These are phyloP conservation scores for Huso huso DNA, from an alignment of 2,797 vertebrate species.

Conservation along the genomic window DNA sequence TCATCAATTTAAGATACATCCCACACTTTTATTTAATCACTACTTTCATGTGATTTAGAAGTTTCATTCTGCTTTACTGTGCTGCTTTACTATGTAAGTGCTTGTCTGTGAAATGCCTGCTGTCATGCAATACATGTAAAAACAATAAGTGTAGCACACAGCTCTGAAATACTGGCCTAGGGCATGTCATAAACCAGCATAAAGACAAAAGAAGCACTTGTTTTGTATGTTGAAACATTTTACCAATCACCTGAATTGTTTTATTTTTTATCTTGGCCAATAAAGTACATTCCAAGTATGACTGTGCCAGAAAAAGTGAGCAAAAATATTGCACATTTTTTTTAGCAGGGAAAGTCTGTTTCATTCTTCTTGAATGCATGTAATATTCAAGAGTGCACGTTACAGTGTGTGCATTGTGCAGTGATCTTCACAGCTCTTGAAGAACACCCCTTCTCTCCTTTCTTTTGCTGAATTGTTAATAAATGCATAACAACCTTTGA, in stretches of 20 bases:
- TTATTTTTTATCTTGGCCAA: slow-evolving; percentile 47
- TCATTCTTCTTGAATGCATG: slow-evolving; percentile 34
- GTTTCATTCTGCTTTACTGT: too few species aligned
- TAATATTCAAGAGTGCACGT: too few species aligned
- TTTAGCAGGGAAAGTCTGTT: slow-evolving; percentile 9
- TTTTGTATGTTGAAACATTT: slow-evolving; percentile 62
- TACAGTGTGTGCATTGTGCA: slow-evolving; percentile 43
- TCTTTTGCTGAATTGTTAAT: too few species aligned
- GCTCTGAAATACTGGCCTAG: slow-evolving; percentile 32
- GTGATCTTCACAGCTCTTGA: slow-evolving; percentile 21
- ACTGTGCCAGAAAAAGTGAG: slow-evolving; percentile 34
- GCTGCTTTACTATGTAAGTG: background rate
- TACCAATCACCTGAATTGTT: slow-evolving; percentile 56
- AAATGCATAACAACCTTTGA: too few species aligned
- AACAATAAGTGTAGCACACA: slow-evolving; percentile 26
- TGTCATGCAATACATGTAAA: slow-evolving; percentile 39
- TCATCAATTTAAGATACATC: too few species aligned
- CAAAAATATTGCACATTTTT: too few species aligned
- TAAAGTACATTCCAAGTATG: slow-evolving; percentile 41
- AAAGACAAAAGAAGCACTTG: slow-evolving; percentile 45
- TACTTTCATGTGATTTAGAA: too few species aligned
- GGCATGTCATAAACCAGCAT: slow-evolving; percentile 44
- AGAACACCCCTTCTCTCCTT: too few species aligned
- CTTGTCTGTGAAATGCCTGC: slow-evolving; percentile 42
- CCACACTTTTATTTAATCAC: too few species aligned